Base-by-base conservation (phyloP, 2,888 invertebrate species). In the Thumatha senex region DNA sequence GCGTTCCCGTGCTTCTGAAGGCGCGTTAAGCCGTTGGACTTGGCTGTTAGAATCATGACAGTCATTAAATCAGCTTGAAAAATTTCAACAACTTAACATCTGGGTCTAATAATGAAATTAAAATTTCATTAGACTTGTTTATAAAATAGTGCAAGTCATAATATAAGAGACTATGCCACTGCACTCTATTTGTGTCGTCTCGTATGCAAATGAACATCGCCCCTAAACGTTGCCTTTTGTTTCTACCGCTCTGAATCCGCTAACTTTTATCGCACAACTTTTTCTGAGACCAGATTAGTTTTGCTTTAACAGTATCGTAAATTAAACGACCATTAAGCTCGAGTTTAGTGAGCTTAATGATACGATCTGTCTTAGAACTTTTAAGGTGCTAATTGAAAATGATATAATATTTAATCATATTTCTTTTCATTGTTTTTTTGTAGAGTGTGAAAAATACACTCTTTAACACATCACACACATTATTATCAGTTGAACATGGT, bases 221-320 rank as follows among this genome's bases (percentile, higher is more conserved):
- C 70, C 74, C 76, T 80, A 76, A 80, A 76, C 70, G 75, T 68
- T 72, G 74, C 70, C 77, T 76, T 78, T 80, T 81, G 78, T 82
- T 78, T 74, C 75, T 73, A 71, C 71, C 56, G 47, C 67, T 74
- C 72, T 77, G 57, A 62, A 61, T 56, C 71, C 72, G 68, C 74
- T 78, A 74, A 77, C 76, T 80, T 84, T 82, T 80, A 85, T 84
- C 66, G 77, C 67, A 57, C 63, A 81, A 85, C 78, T 86, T 85
- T 80, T 78, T 76, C 64, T 74, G 54, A 63, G 74, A 70, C 72
- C 70, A 76, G 81, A 85, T 85, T 82, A 86, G 82, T 84, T 86
- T 84, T 76, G 69, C 76, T 74, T 71, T 70, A 76, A 80, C 74
- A 70, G 76, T 80, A 81, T 77, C 75, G 76, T 82, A 82, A 82